Conservation (phyloP, 2,888 invertebrate genomes). For the Cosmopolites sordidus region DNA sequence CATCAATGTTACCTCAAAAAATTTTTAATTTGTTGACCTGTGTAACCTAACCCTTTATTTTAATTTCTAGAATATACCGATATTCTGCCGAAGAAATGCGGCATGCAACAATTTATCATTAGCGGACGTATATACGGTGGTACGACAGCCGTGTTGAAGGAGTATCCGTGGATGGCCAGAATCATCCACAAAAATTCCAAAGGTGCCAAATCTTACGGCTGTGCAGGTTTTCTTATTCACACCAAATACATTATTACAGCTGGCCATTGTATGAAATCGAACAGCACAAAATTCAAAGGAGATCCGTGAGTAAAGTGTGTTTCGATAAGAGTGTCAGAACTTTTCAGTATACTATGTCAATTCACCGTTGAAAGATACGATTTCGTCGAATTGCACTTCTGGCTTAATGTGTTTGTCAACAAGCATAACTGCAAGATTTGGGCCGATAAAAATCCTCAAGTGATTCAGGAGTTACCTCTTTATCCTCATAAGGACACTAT, state of each 20-base stretch:
- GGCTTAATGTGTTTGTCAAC: too few relatives aligned
- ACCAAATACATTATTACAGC: conserved; percentile 54
- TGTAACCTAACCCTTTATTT: too few relatives aligned
- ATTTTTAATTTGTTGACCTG: too few relatives aligned
- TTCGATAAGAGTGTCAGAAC: too few relatives aligned
- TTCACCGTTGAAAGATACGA: too few relatives aligned
- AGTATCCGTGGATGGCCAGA: conserved; percentile 55
- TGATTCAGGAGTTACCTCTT: too few relatives aligned
- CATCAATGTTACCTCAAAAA: too few relatives aligned
- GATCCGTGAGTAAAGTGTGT: conserved; percentile 34
- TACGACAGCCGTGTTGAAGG: conserved; percentile 47
- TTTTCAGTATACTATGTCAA: too few relatives aligned
- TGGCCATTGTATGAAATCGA: conserved; percentile 49
- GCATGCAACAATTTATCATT: conserved; percentile 34
- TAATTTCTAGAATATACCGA: conserved; percentile 6
- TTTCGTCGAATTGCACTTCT: too few relatives aligned
- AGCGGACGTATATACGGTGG: conserved; percentile 46
- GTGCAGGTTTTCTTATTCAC: conserved; percentile 54
- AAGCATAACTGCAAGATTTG: too few relatives aligned
- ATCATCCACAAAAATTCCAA: conserved; percentile 48
- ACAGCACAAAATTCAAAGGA: conserved; percentile 28
- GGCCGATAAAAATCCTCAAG: too few relatives aligned
- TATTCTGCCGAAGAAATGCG: conserved; percentile 41
- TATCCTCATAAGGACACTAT: too few relatives aligned
- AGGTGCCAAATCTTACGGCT: conserved; percentile 41